Base-by-base conservation (phyloP, 1,140 invertebrate species). In the Drosophila pruinosa region DNA sequence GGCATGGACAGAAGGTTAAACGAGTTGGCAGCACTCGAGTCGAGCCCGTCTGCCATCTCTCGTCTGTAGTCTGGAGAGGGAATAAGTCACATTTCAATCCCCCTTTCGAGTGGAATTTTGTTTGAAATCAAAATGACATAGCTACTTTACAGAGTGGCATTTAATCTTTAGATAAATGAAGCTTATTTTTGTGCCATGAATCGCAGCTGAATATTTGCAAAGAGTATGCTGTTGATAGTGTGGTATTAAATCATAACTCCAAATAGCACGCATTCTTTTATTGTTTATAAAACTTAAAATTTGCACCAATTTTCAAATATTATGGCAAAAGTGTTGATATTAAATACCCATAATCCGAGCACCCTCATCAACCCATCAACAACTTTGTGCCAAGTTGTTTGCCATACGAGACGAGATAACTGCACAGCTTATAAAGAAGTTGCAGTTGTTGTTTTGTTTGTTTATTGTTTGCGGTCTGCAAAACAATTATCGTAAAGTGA, bases 1-100 rank as follows among this genome's bases (percentile, higher is more conserved):
- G 47, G n/a, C 34, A 24, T 24, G 38, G 53, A 57, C 39, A 45
- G 53, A 65, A 57, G 62, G 62, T 57, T 57, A 65, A 65, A 65
- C 62, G 54, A 59, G 52, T 58, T 58, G 53, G 53, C 28, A 12
- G 39, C 52, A 47, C 39, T 56, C 50, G 26, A 45, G 10, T 22
- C 47, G 10, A 19, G 36, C 21, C 59, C 28, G 12, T 24, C n/a
- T n/a, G n/a, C n/a, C n/a, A n/a, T n/a, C n/a, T n/a, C n/a, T n/a
- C n/a, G n/a, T n/a, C n/a, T n/a, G n/a, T n/a, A n/a, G n/a, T n/a
- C n/a, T n/a, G n/a, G n/a, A n/a, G n/a, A n/a, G n/a, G n/a, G n/a
- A n/a, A 24, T 58, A 48, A 56, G 62, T 65, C 39, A 34, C 56
- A 58, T 58, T 65, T 28, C 43, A 58, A 59, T 50, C 41, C 45